phyloP scores from a whole-genome alignment of 2,888 invertebrate genomes.

The Resseliella maxima region DNA sequence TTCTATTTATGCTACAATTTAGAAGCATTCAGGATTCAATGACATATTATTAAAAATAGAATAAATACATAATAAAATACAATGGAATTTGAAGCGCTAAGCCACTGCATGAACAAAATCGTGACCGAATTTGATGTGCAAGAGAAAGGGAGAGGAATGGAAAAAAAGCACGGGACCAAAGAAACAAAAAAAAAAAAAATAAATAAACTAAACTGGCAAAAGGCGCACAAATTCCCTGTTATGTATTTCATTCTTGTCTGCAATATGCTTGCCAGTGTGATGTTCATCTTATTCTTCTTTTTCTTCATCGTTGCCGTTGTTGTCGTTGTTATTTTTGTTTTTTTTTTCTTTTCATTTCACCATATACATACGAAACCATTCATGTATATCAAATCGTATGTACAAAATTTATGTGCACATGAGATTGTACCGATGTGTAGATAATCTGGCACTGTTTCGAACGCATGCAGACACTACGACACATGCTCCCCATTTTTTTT shows the following conservation, averaged over 20 bases:
- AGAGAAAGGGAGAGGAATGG: neutral
- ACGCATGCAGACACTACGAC: conserved; percentile 28
- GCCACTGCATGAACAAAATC: conserved; percentile 41
- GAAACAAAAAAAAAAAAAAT: neutral
- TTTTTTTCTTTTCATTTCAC: neutral
- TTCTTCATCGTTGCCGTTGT: neutral
- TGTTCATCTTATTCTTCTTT: neutral
- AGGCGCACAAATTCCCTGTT: neutral
- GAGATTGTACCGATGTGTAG: neutral
- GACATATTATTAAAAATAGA: conserved; percentile 48
- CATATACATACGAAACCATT: conserved; percentile 22
- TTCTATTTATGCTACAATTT: neutral
- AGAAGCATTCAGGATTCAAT: conserved; percentile 30
- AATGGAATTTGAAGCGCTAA: conserved; percentile 36
- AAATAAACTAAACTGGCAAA: neutral
- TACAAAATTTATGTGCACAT: conserved; percentile 32
- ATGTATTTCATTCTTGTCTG: neutral
- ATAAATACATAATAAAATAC: conserved; percentile 38
- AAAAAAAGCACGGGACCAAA: no score
- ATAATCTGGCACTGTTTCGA: conserved; percentile 49
- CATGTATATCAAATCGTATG: conserved; percentile 45
- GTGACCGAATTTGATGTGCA: conserved; percentile 2
- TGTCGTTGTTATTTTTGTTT: neutral
- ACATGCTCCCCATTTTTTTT: neutral
- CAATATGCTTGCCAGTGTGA: conserved; percentile 22